Evolutionary conservation across 2,113 vertebrate species (phyloP).

Genomic region (Callionymus lyra): DNA sequence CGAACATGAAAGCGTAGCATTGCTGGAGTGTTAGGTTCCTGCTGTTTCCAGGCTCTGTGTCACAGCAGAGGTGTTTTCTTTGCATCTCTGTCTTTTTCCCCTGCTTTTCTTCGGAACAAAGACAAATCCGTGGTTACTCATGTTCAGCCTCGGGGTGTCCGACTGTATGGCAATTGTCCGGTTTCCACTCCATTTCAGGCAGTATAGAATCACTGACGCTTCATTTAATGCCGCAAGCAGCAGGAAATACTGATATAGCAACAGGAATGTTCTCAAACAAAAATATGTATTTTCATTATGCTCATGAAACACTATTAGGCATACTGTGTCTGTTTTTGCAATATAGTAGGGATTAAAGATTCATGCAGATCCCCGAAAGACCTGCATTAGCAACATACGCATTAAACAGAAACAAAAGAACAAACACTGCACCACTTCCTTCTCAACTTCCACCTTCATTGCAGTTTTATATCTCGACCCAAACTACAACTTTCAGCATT

Average conservation of each 20-base stretch:
- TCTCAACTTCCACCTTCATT: too few relatives aligned
- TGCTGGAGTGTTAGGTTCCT: conserved; percentile 28
- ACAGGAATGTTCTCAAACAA: neutral
- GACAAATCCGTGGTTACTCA: conserved; percentile 45
- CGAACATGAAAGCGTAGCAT: conserved; percentile 18
- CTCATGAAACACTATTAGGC: too few relatives aligned
- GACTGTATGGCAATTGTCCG: conserved; percentile 38
- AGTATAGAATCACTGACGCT: conserved; percentile 32
- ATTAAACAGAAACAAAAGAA: too few relatives aligned
- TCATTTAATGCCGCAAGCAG: conserved; percentile 17
- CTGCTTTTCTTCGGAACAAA: conserved; percentile 24
- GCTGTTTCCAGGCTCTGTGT: conserved; percentile 39
- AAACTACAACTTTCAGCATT: too few relatives aligned
- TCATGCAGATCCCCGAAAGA: too few relatives aligned
- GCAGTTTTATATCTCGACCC: too few relatives aligned
- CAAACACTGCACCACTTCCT: too few relatives aligned
- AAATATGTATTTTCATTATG: neutral
- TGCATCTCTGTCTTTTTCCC: conserved; percentile 20
- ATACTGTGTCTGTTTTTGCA: too few relatives aligned
- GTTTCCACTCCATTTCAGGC: conserved; percentile 38
- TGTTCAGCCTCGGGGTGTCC: conserved; percentile 42
- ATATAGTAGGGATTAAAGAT: too few relatives aligned
- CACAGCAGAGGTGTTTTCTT: conserved; percentile 52
- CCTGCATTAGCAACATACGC: too few relatives aligned
- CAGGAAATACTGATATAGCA: conserved; percentile 6